These are phyloP conservation scores for Brenthis hecate DNA, from an alignment of 2,888 invertebrate genomes.

Conservation along the genomic window DNA sequence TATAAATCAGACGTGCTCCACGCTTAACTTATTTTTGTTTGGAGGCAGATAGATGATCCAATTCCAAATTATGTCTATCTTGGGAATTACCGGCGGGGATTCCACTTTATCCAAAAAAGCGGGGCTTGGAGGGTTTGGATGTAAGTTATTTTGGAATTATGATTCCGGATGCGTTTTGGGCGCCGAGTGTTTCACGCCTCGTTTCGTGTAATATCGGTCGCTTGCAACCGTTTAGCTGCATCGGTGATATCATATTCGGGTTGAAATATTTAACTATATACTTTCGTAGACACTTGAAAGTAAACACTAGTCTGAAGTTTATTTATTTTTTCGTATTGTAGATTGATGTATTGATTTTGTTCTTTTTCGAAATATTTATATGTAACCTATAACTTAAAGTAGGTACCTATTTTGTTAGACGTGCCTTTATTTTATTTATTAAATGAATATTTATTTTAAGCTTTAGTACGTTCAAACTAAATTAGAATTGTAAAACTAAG, in stretches of 20 bases:
- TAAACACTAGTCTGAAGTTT: not conserved
- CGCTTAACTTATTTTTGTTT: conserved; percentile 68
- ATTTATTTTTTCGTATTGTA: no score
- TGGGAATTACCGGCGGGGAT: conserved; percentile 82
- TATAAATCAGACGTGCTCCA: conserved; percentile 31
- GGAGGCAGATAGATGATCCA: conserved; percentile 82
- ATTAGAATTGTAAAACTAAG: no score
- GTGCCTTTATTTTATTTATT: no score
- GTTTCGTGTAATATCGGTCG: conserved; percentile 71
- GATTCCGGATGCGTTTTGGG: conserved; percentile 80
- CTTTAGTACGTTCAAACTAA: no score
- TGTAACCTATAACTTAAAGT: no score
- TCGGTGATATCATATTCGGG: conserved; percentile 54
- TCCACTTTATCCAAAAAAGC: conserved; percentile 79
- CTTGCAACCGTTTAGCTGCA: conserved; percentile 68
- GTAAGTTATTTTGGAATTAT: conserved; percentile 81
- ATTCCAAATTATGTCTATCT: conserved; percentile 84
- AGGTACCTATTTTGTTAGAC: no score
- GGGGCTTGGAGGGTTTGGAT: conserved; percentile 63
- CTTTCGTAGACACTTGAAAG: conserved; percentile 8
- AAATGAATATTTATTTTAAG: no score
- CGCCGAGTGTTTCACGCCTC: conserved; percentile 79
- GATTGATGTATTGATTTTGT: no score
- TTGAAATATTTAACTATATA: conserved; percentile 47
- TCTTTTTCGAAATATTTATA: no score